Percentiles rank a stretch among this genome's conserved stretches.
phyloP scores from a whole-genome alignment of 2,113 vertebrate genomes.

The Myiopsitta monachus region DNA sequence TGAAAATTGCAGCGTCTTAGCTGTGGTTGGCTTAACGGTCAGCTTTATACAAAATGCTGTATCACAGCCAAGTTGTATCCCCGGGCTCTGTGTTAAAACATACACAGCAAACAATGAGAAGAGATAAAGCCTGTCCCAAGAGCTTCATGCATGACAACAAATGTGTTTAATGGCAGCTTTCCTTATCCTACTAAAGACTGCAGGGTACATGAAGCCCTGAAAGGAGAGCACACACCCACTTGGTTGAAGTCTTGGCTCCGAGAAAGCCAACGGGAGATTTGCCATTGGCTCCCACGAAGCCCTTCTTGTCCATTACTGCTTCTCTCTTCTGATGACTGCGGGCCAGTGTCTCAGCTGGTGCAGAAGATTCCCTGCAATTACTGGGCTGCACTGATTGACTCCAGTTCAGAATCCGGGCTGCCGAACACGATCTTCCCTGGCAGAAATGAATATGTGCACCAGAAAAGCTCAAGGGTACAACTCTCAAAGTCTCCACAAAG shows the following conservation, averaged over 20 bases:
- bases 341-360: background rate
- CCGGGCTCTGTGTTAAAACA: slow-evolving; percentile 45
- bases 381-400: background rate
- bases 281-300: background rate
- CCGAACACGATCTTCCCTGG: background rate
- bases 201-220: background rate
- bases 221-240: background rate
- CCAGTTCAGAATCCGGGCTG: background rate
- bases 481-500: background rate
- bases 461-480: background rate
- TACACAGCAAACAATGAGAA: slow-evolving; percentile 48
- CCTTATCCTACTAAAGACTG: background rate
- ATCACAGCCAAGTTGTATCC: slow-evolving; percentile 38
- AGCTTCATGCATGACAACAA: slow-evolving; percentile 40
- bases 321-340: background rate
- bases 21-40: slow-evolving; percentile 42
- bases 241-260: background rate
- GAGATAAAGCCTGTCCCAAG: slow-evolving; percentile 49
- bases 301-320: background rate
- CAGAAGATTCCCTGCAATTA: background rate
- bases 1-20: slow-evolving; percentile 51
- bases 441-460: background rate
- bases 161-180: slow-evolving; percentile 27
- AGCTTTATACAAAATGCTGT: slow-evolving; percentile 52
- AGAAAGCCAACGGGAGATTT: background rate